Percentiles rank a stretch among this genome's conserved stretches.
Conservation (phyloP, 2,113 vertebrate genomes). For the Pseudorectes ferrugineus region DNA sequence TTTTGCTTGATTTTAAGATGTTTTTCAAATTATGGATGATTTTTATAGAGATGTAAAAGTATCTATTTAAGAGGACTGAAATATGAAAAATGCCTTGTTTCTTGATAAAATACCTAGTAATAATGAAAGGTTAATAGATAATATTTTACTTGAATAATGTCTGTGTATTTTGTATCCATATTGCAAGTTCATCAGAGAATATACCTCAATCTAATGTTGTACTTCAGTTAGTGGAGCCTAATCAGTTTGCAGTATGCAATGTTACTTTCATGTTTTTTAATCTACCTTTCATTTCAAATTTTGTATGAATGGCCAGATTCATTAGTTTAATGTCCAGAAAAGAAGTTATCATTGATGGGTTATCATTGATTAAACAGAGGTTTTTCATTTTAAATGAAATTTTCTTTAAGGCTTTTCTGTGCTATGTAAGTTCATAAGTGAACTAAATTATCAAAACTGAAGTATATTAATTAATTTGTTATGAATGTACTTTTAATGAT, state of each 20-base stretch:
- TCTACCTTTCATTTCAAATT: neutral
- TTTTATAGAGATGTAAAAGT: neutral
- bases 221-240: neutral
- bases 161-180: neutral
- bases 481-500: neutral
- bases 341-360: neutral
- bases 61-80: neutral
- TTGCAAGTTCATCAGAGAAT: neutral
- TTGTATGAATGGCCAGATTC: neutral
- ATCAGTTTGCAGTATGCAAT: neutral
- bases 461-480: neutral
- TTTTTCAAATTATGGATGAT: neutral
- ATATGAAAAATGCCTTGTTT: neutral
- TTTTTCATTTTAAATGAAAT: neutral
- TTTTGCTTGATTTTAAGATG: neutral
- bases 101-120: neutral
- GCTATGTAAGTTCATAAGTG: neutral
- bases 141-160: neutral
- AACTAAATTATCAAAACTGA: neutral
- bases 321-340: neutral
- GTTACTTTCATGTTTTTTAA: neutral
- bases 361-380: neutral
- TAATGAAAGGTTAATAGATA: neutral
- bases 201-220: neutral
- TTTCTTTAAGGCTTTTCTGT: neutral